Percentiles rank a stretch among this genome's conserved stretches.
Evolutionary conservation across 2,113 vertebrate genomes (phyloP).

Genomic region (Malurus elegans): DNA sequence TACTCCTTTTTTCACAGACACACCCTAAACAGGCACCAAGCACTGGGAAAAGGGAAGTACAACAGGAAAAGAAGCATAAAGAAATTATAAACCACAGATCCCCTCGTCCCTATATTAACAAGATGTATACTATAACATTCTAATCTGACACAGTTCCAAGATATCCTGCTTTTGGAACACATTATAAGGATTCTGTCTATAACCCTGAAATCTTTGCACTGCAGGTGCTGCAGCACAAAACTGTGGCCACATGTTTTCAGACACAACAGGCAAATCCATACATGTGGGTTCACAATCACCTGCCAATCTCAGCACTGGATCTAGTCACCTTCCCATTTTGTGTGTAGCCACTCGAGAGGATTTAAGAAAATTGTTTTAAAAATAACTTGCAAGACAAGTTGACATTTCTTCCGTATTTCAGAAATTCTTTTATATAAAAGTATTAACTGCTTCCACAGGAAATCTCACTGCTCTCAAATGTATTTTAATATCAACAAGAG

Average conservation of each 20-base stretch:
- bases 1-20: neutral
- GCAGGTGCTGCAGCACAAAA: neutral
- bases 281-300: neutral
- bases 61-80: neutral
- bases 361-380: neutral
- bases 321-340: fast-evolving
- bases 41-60: neutral
- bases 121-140: neutral
- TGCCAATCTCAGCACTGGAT: fast-evolving
- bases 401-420: conserved; percentile 1
- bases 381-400: neutral
- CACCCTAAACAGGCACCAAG: neutral
- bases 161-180: neutral
- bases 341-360: neutral
- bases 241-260: neutral
- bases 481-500: conserved; percentile 31
- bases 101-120: neutral
- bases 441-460: conserved; percentile 31
- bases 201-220: neutral
- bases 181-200: neutral
- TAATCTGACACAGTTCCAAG: neutral
- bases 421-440: conserved; percentile 18
- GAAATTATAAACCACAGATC: neutral
- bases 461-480: conserved; percentile 11
- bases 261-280: neutral